Conservation (phyloP, 2,888 invertebrate species). For the Rapana venosa region DNA sequence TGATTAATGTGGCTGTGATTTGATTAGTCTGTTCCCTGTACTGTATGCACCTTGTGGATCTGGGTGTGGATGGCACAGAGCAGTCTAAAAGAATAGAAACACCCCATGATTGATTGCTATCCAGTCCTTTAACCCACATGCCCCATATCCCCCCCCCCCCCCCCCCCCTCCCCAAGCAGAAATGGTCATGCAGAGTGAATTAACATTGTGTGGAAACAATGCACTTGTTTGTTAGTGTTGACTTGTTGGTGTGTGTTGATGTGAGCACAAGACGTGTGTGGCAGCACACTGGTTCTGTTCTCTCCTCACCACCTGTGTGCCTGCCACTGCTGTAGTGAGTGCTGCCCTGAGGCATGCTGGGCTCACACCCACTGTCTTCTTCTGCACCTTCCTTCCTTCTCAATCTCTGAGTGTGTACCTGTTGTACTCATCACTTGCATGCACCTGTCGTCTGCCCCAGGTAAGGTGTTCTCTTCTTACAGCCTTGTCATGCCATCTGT, state of each 20-base stretch:
- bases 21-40: background rate
- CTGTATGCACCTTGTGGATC: background rate
- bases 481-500: too few species aligned
- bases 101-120: too few species aligned
- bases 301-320: background rate
- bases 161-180: background rate
- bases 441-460: background rate
- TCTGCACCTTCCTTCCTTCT: background rate
- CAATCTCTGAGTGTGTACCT: background rate
- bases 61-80: background rate
- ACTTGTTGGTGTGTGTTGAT: background rate
- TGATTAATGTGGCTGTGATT: background rate
- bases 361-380: background rate
- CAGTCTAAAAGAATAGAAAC: background rate
- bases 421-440: background rate
- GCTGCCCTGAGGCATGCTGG: background rate
- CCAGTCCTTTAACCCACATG: too few species aligned
- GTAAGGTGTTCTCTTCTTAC: background rate
- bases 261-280: background rate
- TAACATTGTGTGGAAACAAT: background rate
- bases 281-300: background rate
- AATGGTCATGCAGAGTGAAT: slow-evolving; percentile 38
- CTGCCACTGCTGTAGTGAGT: background rate
- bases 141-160: background rate
- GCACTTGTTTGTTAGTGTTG: background rate